Evolutionary conservation across 2,797 vertebrate genomes (phyloP).

Genomic region (Chloroceryle inda): DNA sequence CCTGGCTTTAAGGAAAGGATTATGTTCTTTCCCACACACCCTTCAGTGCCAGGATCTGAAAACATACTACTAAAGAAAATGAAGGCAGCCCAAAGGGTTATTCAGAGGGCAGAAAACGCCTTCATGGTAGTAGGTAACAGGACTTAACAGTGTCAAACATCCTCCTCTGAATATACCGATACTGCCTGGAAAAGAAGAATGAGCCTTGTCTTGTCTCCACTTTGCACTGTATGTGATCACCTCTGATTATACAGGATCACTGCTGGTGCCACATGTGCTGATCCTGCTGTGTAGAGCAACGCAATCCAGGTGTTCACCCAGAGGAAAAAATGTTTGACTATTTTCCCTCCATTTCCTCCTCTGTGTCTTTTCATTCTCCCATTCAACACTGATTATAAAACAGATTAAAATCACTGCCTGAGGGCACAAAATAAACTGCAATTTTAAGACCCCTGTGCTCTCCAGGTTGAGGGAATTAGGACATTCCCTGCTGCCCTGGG

Average conservation of each 20-base stretch:
- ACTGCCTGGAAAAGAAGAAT: neutral
- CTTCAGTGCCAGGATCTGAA: neutral
- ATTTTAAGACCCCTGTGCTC: neutral
- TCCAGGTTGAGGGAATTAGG: neutral
- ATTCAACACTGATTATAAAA: neutral
- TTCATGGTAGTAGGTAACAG: neutral
- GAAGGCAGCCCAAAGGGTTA: neutral
- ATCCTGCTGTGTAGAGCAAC: neutral
- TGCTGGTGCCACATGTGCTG: fast-evolving
- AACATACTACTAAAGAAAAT: neutral
- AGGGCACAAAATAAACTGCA: neutral
- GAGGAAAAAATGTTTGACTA: neutral
- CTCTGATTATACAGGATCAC: neutral
- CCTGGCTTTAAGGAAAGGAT: neutral
- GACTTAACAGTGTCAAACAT: neutral
- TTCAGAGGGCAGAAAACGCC: neutral
- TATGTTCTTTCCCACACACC: neutral
- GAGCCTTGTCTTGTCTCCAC: neutral
- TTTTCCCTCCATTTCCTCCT: neutral
- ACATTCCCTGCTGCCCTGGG: neutral
- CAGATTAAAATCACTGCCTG: neutral
- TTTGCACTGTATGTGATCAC: neutral
- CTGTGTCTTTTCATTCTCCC: neutral
- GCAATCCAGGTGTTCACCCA: neutral
- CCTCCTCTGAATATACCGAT: neutral